Evolutionary conservation across 2,113 vertebrate species (phyloP).

Genomic region (Pluvialis apricaria): DNA sequence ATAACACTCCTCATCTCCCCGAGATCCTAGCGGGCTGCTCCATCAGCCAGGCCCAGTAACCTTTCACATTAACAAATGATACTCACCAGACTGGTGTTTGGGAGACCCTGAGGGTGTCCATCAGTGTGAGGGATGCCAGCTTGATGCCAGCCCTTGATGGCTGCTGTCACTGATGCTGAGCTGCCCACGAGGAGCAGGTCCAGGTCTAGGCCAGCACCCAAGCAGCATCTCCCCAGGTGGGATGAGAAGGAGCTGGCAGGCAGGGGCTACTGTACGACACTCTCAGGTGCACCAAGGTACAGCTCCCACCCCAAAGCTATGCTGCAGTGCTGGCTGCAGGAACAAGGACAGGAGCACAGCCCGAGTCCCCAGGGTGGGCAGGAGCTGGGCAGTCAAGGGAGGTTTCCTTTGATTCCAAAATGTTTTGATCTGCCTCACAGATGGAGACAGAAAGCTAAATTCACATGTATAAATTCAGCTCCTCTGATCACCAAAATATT

Average conservation of each 20-base stretch:
- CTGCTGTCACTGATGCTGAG: neutral
- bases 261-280: neutral
- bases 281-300: neutral
- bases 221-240: neutral
- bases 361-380: neutral
- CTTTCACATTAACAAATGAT: neutral
- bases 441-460: neutral
- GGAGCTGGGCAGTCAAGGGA: neutral
- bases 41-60: neutral
- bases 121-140: neutral
- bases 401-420: neutral
- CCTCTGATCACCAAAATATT: neutral
- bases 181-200: neutral
- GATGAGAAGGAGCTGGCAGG: neutral
- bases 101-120: neutral
- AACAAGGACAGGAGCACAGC: neutral
- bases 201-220: neutral
- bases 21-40: neutral
- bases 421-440: neutral
- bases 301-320: neutral
- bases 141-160: neutral
- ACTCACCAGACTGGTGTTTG: neutral
- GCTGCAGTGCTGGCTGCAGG: neutral
- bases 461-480: neutral
- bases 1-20: neutral